Evolutionary conservation across 1,140 invertebrate species (phyloP), one percentile per base, ranked within the genome.

Genomic region (Laupala kohalensis): DNA sequence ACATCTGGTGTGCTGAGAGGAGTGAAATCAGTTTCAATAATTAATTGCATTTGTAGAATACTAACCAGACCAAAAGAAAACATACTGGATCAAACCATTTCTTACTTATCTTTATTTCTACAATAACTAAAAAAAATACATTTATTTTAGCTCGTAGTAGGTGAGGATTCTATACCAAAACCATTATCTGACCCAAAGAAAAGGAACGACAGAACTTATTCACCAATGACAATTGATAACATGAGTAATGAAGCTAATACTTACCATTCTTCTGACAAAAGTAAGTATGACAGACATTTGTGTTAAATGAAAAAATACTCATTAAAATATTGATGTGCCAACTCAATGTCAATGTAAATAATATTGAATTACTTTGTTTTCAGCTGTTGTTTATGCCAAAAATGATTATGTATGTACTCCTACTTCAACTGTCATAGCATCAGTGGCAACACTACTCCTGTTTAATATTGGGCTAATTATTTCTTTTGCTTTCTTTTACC

Each of bases 61-160:
- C n/a, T n/a, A n/a, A n/a, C n/a, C n/a, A n/a, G n/a, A n/a, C n/a
- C n/a, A n/a, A n/a, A n/a, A n/a, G n/a, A n/a, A n/a, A n/a, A n/a
- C n/a, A n/a, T n/a, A n/a, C n/a, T n/a, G n/a, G n/a, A n/a, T n/a
- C n/a, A n/a, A n/a, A n/a, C n/a, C n/a, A n/a, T n/a, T n/a, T n/a
- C n/a, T n/a, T n/a, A n/a, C n/a, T n/a, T n/a, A n/a, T n/a, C n/a
- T n/a, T n/a, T n/a, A n/a, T n/a, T n/a, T n/a, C n/a, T n/a, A n/a
- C n/a, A n/a, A n/a, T n/a, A n/a, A n/a, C n/a, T n/a, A n/a, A n/a
- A n/a, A n/a, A n/a, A n/a, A n/a, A n/a, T n/a, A n/a, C n/a, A n/a
- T n/a, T n/a, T n/a, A n/a, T n/a, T n/a, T n/a, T n/a, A n/a, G 74
- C 64, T 76, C 37, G 72, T 76, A 23, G 75, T 76, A 5, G 75